phyloP scores from a whole-genome alignment of 2,888 invertebrate species.

The Neelides folsomi region DNA sequence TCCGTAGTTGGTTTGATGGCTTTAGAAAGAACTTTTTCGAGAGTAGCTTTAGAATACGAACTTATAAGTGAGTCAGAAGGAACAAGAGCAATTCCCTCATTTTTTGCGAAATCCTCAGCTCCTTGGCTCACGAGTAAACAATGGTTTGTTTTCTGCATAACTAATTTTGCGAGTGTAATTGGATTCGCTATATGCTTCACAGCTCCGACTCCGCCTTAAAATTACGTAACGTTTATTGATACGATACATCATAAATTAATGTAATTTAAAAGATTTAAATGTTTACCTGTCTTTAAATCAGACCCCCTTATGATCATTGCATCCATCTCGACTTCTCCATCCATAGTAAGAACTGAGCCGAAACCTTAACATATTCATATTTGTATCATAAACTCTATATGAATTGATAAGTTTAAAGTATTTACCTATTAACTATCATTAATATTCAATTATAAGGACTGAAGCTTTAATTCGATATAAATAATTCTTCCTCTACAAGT shows the following conservation, averaged over 20 bases:
- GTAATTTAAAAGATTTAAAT: not conserved
- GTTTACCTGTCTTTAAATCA: constrained; percentile 40
- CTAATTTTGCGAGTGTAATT: constrained; percentile 57
- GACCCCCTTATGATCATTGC: constrained; percentile 68
- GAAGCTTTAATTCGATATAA: too few relatives aligned
- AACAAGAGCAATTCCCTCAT: constrained; percentile 48
- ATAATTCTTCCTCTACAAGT: too few relatives aligned
- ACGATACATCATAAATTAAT: too few relatives aligned
- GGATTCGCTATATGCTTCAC: constrained; percentile 63
- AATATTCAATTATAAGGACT: too few relatives aligned
- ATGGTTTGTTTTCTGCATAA: constrained; percentile 64
- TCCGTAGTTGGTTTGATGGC: constrained; percentile 11
- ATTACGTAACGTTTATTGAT: too few relatives aligned
- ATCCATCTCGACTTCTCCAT: constrained; percentile 73
- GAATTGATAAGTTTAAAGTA: too few relatives aligned
- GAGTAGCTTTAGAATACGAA: constrained; percentile 36
- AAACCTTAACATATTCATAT: constrained; percentile 36
- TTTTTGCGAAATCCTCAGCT: constrained; percentile 56
- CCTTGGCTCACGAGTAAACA: constrained; percentile 59
- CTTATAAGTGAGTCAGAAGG: constrained; percentile 54
- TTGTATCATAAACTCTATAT: too few relatives aligned
- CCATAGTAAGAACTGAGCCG: constrained; percentile 62
- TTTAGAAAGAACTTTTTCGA: constrained; percentile 9
- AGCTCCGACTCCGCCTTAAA: constrained; percentile 52
- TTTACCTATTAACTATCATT: too few relatives aligned